These are phyloP conservation scores for Diuraphis noxia DNA, from an alignment of 1,140 invertebrate genomes.

Conservation along the genomic window DNA sequence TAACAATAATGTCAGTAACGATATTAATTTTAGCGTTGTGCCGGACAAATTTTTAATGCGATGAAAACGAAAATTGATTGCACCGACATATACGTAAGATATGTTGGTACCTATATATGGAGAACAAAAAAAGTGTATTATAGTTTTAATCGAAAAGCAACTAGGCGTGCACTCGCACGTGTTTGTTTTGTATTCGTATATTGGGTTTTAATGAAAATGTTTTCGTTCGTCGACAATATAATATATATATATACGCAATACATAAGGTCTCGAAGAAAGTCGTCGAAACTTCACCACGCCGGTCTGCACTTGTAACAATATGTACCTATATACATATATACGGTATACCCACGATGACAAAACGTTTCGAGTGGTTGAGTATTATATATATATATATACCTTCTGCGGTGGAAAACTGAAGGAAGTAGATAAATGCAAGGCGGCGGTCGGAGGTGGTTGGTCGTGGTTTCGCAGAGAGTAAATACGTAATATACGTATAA, in stretches of 20 bases:
- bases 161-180: neutral
- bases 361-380: neutral
- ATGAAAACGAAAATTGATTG: neutral
- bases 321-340: neutral
- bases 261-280: neutral
- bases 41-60: neutral
- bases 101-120: no score
- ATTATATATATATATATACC: neutral
- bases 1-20: neutral
- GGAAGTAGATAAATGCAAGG: neutral
- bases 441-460: neutral
- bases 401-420: neutral
- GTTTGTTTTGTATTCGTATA: neutral
- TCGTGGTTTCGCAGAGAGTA: neutral
- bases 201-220: conserved; percentile 17
- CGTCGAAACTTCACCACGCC: neutral
- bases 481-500: neutral
- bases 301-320: neutral
- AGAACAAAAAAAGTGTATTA: neutral
- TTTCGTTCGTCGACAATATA: neutral
- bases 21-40: neutral
- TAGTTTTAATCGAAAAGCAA: conserved; percentile 15
- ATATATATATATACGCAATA: neutral
- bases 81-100: neutral
- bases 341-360: neutral